Conservation (phyloP, 2,113 vertebrate genomes). For the Penelope pileata region DNA sequence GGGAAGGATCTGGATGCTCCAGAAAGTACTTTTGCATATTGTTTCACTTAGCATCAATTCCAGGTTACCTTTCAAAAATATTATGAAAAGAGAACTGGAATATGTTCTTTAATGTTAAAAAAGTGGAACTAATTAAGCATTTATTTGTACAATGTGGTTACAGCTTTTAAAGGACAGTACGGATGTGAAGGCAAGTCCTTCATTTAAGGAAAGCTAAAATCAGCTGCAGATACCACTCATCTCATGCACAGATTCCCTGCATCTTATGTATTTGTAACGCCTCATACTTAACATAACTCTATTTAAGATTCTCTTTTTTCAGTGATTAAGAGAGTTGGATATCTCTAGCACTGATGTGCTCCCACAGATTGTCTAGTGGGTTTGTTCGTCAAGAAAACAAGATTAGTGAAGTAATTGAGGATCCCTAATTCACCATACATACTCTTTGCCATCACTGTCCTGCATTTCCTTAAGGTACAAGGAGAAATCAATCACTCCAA, state of each 20-base stretch:
- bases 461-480: conserved; percentile 92
- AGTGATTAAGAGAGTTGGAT: not conserved
- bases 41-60: not conserved
- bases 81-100: not conserved
- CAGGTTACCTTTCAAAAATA: not conserved
- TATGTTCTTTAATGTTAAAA: not conserved
- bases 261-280: not conserved
- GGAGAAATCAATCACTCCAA: conserved; percentile 97
- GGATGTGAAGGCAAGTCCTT: not conserved
- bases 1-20: not conserved
- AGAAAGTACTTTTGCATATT: not conserved
- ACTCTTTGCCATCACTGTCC: conserved; percentile 88
- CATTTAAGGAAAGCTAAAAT: not conserved
- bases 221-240: not conserved
- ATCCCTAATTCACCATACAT: conserved; percentile 62
- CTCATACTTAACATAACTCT: not conserved
- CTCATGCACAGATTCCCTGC: not conserved
- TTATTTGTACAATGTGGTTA: not conserved
- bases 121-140: not conserved
- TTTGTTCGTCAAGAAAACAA: not conserved
- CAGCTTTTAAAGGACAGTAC: not conserved
- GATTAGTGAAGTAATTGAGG: not conserved
- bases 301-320: not conserved
- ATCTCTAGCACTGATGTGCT: not conserved
- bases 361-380: not conserved